A percentile compares a stretch with the other conserved stretches of the same genome.
phyloP scores from a whole-genome alignment of 2,113 vertebrate genomes.

The Chionis minor region DNA sequence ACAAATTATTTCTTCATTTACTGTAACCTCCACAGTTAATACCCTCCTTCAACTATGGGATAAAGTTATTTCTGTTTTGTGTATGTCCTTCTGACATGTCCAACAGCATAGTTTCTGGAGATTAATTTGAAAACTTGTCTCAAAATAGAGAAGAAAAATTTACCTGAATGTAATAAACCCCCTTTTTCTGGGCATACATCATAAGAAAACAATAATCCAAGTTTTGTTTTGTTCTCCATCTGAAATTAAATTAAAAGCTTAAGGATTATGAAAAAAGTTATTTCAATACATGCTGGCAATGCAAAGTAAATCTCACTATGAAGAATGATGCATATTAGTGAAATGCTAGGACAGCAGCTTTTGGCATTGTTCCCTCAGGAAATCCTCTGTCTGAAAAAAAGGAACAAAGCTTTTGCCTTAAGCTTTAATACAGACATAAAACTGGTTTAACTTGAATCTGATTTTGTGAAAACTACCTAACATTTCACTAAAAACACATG shows the following conservation, averaged over 20 bases:
- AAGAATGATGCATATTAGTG: background rate
- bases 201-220: constrained; percentile 98
- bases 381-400: background rate
- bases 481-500: background rate
- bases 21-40: background rate
- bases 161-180: constrained; percentile 97
- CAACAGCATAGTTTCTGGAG: background rate
- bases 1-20: background rate
- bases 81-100: background rate
- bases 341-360: constrained; percentile 20
- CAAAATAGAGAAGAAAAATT: background rate
- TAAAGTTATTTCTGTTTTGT: background rate
- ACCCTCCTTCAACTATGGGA: background rate
- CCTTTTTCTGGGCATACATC: constrained; percentile 98
- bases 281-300: background rate
- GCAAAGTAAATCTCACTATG: background rate
- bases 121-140: background rate
- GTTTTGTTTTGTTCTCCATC: constrained; percentile 98
- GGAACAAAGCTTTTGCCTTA: background rate
- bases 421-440: background rate
- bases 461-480: background rate
- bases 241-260: constrained; percentile 69
- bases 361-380: background rate
- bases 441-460: background rate
- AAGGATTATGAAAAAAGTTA: background rate